A percentile compares a stretch with the other conserved stretches of the same genome.
Evolutionary conservation across 2,113 vertebrate species (phyloP).

Genomic region (Rhombomys opimus): DNA sequence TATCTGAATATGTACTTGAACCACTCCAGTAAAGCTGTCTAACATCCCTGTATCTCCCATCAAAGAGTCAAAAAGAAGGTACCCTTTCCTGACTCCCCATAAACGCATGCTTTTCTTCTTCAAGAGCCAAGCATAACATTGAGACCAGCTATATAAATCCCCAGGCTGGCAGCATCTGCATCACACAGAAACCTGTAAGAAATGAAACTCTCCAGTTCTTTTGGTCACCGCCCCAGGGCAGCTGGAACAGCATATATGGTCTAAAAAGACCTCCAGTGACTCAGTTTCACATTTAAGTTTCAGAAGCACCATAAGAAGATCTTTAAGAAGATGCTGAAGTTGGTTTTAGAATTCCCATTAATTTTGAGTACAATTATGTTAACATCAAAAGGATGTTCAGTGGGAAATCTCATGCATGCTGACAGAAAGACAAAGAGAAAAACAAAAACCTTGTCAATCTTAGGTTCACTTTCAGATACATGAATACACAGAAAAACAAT

Average conservation of each 20-base stretch:
- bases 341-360: slow-evolving; percentile 36
- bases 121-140: neutral
- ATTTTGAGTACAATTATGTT: slow-evolving; percentile 6
- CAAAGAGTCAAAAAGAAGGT: neutral
- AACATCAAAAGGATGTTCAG: slow-evolving; percentile 14
- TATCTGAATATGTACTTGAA: neutral
- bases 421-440: neutral
- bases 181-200: slow-evolving; percentile 1
- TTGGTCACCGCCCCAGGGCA: neutral
- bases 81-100: neutral
- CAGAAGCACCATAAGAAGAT: neutral
- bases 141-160: neutral
- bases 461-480: neutral
- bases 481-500: neutral
- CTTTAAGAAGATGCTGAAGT: neutral
- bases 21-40: neutral
- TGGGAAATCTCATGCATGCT: neutral
- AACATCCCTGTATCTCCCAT: neutral
- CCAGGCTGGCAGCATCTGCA: neutral
- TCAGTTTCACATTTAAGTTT: neutral
- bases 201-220: neutral
- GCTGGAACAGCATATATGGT: neutral
- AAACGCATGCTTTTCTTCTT: neutral
- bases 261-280: slow-evolving; percentile 32
- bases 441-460: neutral